Evolutionary conservation across 2,797 vertebrate species (phyloP), one percentile per base, ranked within the genome.

Genomic region (Enteromius viviparus): DNA sequence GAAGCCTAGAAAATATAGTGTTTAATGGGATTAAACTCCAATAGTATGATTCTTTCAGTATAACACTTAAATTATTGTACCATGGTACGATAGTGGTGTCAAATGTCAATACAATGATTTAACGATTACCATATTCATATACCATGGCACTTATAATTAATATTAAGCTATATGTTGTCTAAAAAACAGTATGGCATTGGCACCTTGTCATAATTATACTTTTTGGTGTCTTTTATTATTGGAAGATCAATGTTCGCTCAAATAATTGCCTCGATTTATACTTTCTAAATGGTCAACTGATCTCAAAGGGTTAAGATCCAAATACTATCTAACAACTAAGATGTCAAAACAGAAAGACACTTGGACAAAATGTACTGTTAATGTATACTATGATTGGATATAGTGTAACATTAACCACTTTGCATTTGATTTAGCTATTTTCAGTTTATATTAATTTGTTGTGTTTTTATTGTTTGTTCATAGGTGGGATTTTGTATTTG

Each of bases 271-370:
- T 51, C 32, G 3, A 21, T 34, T 34, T 51, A 21, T 17, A 34
- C 71, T 51, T 72, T 32, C 47, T 37, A n/a, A 37, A 55, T n/a
- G 10, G 21, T 74, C 15, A 17, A 5, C 1, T 9, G 3, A 26
- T 1, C 12, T 14, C 23, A 29, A 15, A 15, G 29, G 11, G 12
- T 58, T 58, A 6, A 45, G 60, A 53, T 10, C 32, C 53, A 70
- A 34, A 6, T 8, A 3, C 78, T 34, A 29, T 26, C 40, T 80
- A 29, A 37, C 49, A 60, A 40, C 34, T 23, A 74, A 7, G 42
- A 66, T 77, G 80, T 83, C 47, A n/a, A 80, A 60, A 49, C 53
- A 82, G 40, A 53, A 81, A 78, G 40, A 84, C 60, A 51, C 17
- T 68, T 42, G 42, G 34, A 58, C 3, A 32, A 37, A 55, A 37